A percentile compares a stretch with the other conserved stretches of the same genome.
These are phyloP conservation scores for Leuctra nigra DNA, from an alignment of 2,888 invertebrate genomes.

Conservation along the genomic window DNA sequence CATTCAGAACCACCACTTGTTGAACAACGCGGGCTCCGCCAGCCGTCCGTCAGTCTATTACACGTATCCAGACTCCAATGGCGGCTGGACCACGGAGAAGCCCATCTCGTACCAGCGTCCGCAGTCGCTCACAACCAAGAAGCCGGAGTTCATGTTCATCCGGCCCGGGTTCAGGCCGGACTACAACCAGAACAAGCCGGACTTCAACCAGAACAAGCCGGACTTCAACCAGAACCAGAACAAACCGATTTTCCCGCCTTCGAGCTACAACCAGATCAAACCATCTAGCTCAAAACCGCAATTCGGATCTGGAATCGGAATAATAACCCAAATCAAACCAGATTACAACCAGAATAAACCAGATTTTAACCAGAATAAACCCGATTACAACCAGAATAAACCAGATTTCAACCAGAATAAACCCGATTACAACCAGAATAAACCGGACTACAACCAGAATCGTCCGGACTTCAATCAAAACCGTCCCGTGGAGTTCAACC, in stretches of 20 bases:
- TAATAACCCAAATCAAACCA: slow-evolving; percentile 38
- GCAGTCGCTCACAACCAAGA: not conserved
- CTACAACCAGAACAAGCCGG: slow-evolving; percentile 37
- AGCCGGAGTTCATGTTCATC: slow-evolving; percentile 9
- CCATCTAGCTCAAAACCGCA: slow-evolving; percentile 37
- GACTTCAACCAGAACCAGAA: slow-evolving; percentile 38
- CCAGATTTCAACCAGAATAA: slow-evolving; percentile 34
- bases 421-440: slow-evolving; percentile 38
- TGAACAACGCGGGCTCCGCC: slow-evolving; percentile 14
- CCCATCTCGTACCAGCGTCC: not conserved
- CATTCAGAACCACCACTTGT: slow-evolving; percentile 22
- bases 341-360: slow-evolving; percentile 36
- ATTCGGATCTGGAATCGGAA: slow-evolving; percentile 37
- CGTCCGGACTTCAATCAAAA: slow-evolving; percentile 31
- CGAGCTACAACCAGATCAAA: slow-evolving; percentile 34
- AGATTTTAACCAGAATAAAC: slow-evolving; percentile 35
- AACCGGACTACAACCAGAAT: slow-evolving; percentile 35
- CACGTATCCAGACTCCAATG: slow-evolving; percentile 19
- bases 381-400: slow-evolving; percentile 35
- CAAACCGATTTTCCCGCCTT: slow-evolving; percentile 31
- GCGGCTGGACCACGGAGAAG: slow-evolving; percentile 4
- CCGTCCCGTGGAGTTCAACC: slow-evolving; percentile 31
- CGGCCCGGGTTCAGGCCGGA: slow-evolving; percentile 38
- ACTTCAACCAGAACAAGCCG: slow-evolving; percentile 36
- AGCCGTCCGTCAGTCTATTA: slow-evolving; percentile 25